Evolutionary conservation across 2,113 vertebrate species (phyloP), one percentile per base, ranked within the genome.

Genomic region (Oostethus manadensis): DNA sequence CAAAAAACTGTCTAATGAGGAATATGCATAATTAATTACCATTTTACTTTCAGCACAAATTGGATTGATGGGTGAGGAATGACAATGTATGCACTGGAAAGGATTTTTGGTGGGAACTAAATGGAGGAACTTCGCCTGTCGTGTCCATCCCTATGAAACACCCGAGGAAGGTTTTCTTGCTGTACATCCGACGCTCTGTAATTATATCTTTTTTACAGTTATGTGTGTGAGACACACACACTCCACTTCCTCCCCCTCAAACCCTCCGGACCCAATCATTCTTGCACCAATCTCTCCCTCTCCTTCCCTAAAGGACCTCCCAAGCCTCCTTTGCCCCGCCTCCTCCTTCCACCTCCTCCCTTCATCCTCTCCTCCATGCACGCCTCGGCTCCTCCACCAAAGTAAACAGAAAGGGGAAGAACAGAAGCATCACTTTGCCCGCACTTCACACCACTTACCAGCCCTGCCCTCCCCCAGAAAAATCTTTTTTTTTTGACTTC

Each of bases 231-330:
- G 48, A 11, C 15, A 23, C 10, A 20, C 8, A 26, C n/a, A 26
- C 20, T 48, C 35, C 29, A 47, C 89, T 73, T 53, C 89, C 86
- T 87, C 84, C 83, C 81, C 84, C 82, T 74, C 76, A 65, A 46
- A 29, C 26, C 23, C 18, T 8, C 54, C 35, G 20, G 18, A n/a
- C 18, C 16, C 23, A 35, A 44, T n/a, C 61, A 33, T 38, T 21
- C 43, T 43, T 47, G 16, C 70, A 71, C 68, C 78, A 77, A 69
- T 77, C 68, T 3, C 63, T 68, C 43, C 29, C 11, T 54, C 56
- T 17, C 56, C 42, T 56, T 67, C n/a, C 29, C 51, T 68, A 40
- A 69, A 74, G 73, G 68, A 74, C 73, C 76, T 76, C 79, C 79
- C 76, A 66, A 59, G 50, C 66, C 51, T 60, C 50, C 63, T 50